Evolutionary conservation across 2,888 invertebrate species (phyloP).

Genomic region (Troglohyphantes excavatus): DNA sequence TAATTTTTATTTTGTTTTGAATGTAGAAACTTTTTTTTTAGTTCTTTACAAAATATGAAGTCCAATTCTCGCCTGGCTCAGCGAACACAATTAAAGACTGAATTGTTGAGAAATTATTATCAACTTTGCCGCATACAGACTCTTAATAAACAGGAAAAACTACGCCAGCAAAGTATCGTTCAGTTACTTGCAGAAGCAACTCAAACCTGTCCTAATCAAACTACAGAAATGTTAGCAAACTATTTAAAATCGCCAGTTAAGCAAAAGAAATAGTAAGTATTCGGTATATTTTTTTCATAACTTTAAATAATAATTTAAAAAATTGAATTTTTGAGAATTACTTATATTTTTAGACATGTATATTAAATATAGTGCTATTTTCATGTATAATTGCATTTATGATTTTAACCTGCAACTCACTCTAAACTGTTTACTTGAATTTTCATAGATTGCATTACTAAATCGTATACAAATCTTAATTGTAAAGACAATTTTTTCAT

Average conservation of each 20-base stretch:
- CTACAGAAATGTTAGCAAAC: constrained; percentile 69
- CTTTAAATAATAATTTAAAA: no score
- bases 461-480: no score
- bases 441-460: no score
- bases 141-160: constrained; percentile 80
- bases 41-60: constrained; percentile 67
- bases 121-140: constrained; percentile 82
- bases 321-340: no score
- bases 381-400: no score
- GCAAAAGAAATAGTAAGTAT: constrained; percentile 72
- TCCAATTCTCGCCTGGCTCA: constrained; percentile 56
- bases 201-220: constrained; percentile 80
- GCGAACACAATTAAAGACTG: constrained; percentile 80
- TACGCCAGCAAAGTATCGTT: constrained; percentile 80
- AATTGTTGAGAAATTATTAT: constrained; percentile 84
- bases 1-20: neutral
- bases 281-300: neutral
- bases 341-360: no score
- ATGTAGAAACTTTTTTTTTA: no score
- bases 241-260: constrained; percentile 52
- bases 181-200: constrained; percentile 82
- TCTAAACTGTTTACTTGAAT: no score
- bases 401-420: no score
- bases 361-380: no score
- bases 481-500: no score